These are phyloP conservation scores for Cryptoprocta ferox DNA, from an alignment of 2,797 vertebrate genomes.

Conservation along the genomic window DNA sequence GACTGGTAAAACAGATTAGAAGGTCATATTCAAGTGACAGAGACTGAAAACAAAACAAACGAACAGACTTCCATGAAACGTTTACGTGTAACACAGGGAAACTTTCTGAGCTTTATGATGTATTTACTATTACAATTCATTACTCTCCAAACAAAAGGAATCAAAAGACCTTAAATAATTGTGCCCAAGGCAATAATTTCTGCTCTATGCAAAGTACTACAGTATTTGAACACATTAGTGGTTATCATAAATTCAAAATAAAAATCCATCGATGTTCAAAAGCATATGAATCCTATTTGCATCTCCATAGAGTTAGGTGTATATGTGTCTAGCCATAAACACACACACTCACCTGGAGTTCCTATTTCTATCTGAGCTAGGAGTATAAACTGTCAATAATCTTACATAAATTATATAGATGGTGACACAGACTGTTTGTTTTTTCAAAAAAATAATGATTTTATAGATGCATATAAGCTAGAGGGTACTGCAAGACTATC, in stretches of 20 bases:
- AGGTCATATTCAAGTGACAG: not conserved
- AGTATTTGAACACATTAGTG: not conserved
- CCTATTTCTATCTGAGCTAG: not conserved
- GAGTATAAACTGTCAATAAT: not conserved
- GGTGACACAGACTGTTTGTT: not conserved
- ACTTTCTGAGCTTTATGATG: not conserved
- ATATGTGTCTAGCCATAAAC: not conserved
- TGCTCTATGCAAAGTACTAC: not conserved
- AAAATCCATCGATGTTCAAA: not conserved
- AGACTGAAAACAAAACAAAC: not conserved
- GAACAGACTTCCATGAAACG: not conserved
- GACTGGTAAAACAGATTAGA: not conserved
- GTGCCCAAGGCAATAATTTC: not conserved
- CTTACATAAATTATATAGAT: constrained; percentile 50
- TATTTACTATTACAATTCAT: not conserved
- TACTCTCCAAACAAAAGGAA: not conserved
- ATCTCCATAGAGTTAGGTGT: not conserved
- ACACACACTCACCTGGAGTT: not conserved
- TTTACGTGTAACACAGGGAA: not conserved
- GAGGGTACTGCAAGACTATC: constrained; percentile 31
- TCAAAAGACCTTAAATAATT: not conserved
- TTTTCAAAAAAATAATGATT: constrained; percentile 1
- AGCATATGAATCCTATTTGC: not conserved
- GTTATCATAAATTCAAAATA: not conserved
- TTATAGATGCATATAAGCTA: not conserved